Evolutionary conservation across 2,888 invertebrate species (phyloP).

Genomic region (Pristionchus arcanus): DNA sequence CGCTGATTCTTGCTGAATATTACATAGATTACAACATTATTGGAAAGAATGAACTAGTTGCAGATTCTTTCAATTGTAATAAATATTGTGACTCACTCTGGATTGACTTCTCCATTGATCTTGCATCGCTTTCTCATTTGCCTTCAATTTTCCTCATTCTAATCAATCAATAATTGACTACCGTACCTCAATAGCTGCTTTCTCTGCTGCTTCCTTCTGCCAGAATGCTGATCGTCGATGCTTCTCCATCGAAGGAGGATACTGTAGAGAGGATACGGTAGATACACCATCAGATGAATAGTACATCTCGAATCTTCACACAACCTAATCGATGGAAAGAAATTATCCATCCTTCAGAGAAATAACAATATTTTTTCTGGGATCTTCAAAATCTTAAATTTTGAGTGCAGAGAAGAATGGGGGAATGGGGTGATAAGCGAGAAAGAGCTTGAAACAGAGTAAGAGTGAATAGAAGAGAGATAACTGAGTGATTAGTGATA

Average conservation of each 20-base stretch:
- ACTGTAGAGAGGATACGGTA: slow-evolving; percentile 35
- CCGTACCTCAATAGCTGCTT: slow-evolving; percentile 27
- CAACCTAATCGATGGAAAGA: not conserved
- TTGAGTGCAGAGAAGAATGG: not conserved
- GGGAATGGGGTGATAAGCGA: slow-evolving; percentile 7
- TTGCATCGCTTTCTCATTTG: slow-evolving; percentile 37
- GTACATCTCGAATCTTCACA: not conserved
- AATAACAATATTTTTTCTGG: not conserved
- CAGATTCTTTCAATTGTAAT: not conserved
- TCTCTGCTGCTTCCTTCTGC: slow-evolving; percentile 53
- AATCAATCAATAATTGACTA: not conserved
- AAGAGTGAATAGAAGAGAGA: slow-evolving; percentile 3
- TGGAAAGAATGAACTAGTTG: not conserved
- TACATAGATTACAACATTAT: not conserved
- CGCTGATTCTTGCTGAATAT: not conserved
- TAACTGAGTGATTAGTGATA: slow-evolving; percentile 39
- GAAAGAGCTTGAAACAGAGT: slow-evolving; percentile 41
- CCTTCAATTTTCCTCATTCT: not conserved
- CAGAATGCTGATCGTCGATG: slow-evolving; percentile 55
- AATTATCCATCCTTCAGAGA: not conserved
- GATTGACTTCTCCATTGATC: slow-evolving; percentile 52
- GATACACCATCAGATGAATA: not conserved
- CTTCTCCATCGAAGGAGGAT: slow-evolving; percentile 51
- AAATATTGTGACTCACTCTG: not conserved
- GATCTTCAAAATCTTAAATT: not conserved